These are phyloP conservation scores for Aleiodes leptofemur DNA, from an alignment of 2,888 invertebrate genomes.

Conservation along the genomic window DNA sequence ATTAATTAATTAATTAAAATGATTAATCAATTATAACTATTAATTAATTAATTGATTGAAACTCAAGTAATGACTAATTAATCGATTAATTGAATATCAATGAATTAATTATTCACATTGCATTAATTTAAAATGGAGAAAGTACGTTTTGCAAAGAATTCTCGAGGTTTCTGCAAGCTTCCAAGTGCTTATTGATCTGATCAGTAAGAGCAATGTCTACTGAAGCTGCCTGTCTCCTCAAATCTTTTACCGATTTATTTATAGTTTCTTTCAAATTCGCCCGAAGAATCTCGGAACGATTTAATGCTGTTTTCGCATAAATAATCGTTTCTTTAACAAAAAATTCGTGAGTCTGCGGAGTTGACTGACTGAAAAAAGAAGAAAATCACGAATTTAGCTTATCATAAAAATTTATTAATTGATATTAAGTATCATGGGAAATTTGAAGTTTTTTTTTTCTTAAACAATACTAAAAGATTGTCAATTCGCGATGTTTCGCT, in stretches of 20 bases:
- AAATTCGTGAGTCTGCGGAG: slow-evolving; percentile 77
- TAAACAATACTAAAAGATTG: no score
- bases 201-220: slow-evolving; percentile 76
- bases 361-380: slow-evolving; percentile 74
- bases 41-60: no score
- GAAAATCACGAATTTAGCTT: slow-evolving; percentile 1
- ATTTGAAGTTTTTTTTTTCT: no score
- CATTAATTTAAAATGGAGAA: no score
- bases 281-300: slow-evolving; percentile 75
- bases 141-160: slow-evolving; percentile 51
- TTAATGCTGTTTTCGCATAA: slow-evolving; percentile 75
- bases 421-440: no score
- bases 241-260: slow-evolving; percentile 76
- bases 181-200: slow-evolving; percentile 67
- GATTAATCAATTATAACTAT: no score
- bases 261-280: slow-evolving; percentile 72
- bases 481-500: no score
- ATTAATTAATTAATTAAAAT: no score
- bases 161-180: slow-evolving; percentile 52
- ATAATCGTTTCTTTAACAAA: slow-evolving; percentile 76
- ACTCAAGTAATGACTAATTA: no score
- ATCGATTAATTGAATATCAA: no score
- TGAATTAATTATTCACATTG: no score
- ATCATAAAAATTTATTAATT: no score
- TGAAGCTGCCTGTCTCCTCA: slow-evolving; percentile 76